Percentiles rank a stretch among this genome's conserved stretches.
Evolutionary conservation across 2,888 invertebrate species (phyloP).

Genomic region (Athetis lepigone): DNA sequence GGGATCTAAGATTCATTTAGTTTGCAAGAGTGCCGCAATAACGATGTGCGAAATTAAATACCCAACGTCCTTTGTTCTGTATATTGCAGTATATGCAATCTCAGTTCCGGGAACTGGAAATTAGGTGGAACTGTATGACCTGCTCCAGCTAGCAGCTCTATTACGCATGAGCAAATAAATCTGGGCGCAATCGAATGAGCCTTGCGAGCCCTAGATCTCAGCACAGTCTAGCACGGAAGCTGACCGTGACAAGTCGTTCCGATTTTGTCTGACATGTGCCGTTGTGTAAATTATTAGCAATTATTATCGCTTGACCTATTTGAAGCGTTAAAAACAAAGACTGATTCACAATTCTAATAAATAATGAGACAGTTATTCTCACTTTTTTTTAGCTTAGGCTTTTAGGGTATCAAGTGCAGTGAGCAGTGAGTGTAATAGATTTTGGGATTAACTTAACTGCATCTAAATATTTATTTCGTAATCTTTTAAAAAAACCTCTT

Average conservation of each 20-base stretch:
- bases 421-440: too few species aligned
- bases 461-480: background rate
- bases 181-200: slow-evolving; percentile 26
- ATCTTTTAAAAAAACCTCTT: background rate
- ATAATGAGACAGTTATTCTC: background rate
- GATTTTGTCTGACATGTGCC: too few species aligned
- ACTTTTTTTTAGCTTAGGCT: background rate
- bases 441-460: too few species aligned
- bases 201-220: background rate
- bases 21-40: too few species aligned
- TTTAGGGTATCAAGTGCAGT: background rate
- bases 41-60: too few species aligned
- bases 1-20: too few species aligned
- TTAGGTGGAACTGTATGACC: slow-evolving; percentile 4
- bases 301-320: too few species aligned
- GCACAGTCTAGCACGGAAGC: slow-evolving; percentile 3
- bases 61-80: slow-evolving; percentile 18
- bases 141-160: slow-evolving; percentile 1
- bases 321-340: background rate
- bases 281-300: background rate
- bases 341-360: background rate
- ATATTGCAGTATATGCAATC: background rate
- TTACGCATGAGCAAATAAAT: slow-evolving; percentile 48
- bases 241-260: background rate
- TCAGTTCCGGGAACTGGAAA: slow-evolving; percentile 10